Evolutionary conservation across 2,797 vertebrate species (phyloP).

Genomic region (Luscinia luscinia): DNA sequence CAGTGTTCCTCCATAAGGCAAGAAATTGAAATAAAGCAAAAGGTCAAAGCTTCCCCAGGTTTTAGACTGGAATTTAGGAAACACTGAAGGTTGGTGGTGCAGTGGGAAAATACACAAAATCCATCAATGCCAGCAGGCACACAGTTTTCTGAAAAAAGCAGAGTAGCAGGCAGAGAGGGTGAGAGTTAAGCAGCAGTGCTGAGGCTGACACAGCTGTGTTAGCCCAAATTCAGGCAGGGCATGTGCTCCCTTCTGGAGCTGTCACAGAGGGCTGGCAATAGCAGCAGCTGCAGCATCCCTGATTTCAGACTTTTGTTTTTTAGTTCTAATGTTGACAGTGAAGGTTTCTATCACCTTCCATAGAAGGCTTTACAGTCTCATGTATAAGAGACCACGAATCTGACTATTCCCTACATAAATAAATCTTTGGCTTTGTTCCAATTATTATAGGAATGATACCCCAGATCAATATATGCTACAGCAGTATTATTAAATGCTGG

Average conservation of each 20-base stretch:
- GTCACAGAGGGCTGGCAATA: neutral
- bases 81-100: neutral
- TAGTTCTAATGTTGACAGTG: neutral
- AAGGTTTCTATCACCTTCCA: neutral
- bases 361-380: neutral
- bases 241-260: neutral
- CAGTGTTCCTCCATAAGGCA: neutral
- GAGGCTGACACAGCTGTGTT: neutral
- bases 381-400: neutral
- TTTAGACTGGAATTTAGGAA: neutral
- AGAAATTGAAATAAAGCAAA: neutral
- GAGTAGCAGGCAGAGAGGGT: neutral
- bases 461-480: neutral
- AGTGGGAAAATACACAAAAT: neutral
- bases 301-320: neutral
- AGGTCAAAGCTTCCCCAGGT: neutral
- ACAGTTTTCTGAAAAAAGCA: neutral
- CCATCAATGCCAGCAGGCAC: neutral
- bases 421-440: neutral
- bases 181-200: neutral
- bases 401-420: neutral
- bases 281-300: neutral
- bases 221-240: neutral
- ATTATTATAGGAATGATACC: neutral
- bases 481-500: neutral